Base-by-base conservation (phyloP, 2,888 invertebrate genomes). In the Globia sparganii region DNA sequence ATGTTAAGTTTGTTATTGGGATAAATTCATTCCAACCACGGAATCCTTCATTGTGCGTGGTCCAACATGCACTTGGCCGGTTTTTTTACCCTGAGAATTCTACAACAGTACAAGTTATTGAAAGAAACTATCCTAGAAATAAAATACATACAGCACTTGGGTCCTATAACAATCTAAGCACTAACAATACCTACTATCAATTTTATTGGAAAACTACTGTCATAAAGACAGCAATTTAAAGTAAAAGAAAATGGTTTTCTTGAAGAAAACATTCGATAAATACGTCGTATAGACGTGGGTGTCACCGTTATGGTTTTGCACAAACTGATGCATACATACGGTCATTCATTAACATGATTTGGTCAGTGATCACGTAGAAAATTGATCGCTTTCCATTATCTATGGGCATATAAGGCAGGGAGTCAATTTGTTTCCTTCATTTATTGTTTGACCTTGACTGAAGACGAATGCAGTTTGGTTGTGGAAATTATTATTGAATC, bases 291-390 rank as follows among this genome's bases (percentile, higher is more conserved):
- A 56, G 59, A 69, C 66, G 40, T 74, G 74, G 81, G 80, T 84
- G 75, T 80, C 81, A 62, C 75, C 90, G 94, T 94, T 91, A 94
- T 88, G 94, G 92, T 78, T 79, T 72, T 89, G 91, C 88, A 86
- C 91, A 88, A 90, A 90, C 90, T 89, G 88, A 90, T 88, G 79
- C 81, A 79, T 85, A 73, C 62, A 67, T 90, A 87, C 67, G 73
- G 74, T 80, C 91, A 89, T 88, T 91, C 92, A 96, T 96, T 96
- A 95, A 92, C 94, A 92, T 91, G 94, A 93, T 95, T 94, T 94
- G 94, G 91, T 95, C 83, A 80, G 91, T 94, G 94, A 85, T 84
- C 92, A 91, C 91, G 90, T 91, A 91, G 94, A 94, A 94, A 95
- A 95, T 93, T 81, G 90, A 88, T 90, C 88, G 94, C 94, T 95